Conservation (phyloP, 30 jellyfish, hydroid and myxozoan genomes). For the Haliclystus octoradiatus region DNA sequence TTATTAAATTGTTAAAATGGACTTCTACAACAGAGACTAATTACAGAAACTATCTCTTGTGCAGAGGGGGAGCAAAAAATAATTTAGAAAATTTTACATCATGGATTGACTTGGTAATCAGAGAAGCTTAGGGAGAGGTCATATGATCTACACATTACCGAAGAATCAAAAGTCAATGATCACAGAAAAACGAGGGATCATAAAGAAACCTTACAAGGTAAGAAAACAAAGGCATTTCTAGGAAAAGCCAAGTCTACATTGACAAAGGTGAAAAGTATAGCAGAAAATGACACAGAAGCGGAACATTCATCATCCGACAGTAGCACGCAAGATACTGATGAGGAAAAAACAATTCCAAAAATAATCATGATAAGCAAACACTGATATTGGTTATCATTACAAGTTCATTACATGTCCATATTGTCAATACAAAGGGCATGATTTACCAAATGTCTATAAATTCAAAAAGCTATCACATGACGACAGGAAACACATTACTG, state of each 20-base stretch:
- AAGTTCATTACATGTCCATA: background rate
- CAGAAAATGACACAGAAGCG: background rate
- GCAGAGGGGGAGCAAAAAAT: background rate
- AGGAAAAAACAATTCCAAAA: background rate
- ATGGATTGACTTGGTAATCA: background rate
- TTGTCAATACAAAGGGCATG: background rate
- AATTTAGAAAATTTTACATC: background rate
- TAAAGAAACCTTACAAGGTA: too few species aligned
- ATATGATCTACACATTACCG: background rate
- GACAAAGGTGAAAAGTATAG: background rate
- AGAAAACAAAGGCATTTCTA: background rate
- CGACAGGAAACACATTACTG: background rate
- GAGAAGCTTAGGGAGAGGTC: background rate
- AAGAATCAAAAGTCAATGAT: background rate
- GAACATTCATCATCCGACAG: background rate
- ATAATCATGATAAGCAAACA: background rate
- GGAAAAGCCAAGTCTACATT: background rate
- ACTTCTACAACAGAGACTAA: background rate
- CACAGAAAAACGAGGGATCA: too few species aligned
- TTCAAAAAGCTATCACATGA: background rate
- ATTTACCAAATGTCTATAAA: background rate
- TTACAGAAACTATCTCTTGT: background rate
- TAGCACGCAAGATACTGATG: background rate
- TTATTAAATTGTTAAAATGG: background rate
- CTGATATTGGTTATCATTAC: background rate